Evolutionary conservation across 1,140 invertebrate genomes (phyloP).

Genomic region (Megalonaias nervosa): DNA sequence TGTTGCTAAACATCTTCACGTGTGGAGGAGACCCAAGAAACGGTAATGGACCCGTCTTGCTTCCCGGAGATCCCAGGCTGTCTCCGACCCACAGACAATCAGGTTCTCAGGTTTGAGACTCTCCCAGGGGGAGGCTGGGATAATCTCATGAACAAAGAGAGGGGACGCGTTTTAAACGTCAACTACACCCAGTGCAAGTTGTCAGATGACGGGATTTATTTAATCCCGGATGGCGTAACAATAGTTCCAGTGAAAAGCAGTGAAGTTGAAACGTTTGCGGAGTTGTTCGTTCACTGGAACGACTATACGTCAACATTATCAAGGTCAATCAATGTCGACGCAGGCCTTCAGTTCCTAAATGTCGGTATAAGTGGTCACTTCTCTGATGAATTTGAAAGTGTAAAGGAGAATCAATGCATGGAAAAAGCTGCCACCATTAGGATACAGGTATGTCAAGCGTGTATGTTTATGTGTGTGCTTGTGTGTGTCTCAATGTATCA

Average conservation of each 20-base stretch:
- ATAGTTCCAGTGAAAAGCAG: conserved; percentile 49
- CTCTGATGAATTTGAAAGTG: conserved; percentile 31
- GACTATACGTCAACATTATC: conserved; percentile 46
- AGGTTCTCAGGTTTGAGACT: conserved; percentile 36
- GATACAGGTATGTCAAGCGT: conserved; percentile 17
- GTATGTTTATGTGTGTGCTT: too few relatives aligned
- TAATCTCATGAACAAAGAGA: conserved; percentile 55
- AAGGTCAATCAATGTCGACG: conserved; percentile 39
- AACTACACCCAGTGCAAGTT: conserved; percentile 47
- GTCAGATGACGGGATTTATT: conserved; percentile 47
- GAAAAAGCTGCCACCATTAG: conserved; percentile 39
- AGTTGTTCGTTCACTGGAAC: conserved; percentile 40
- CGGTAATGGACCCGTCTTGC: too few relatives aligned
- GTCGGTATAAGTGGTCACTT: conserved; percentile 43
- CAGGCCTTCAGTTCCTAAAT: conserved; percentile 21
- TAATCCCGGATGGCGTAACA: conserved; percentile 51
- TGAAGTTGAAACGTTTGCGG: conserved; percentile 36
- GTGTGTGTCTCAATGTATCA: too few relatives aligned
- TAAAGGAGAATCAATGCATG: conserved; percentile 40
- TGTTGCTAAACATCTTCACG: too few relatives aligned
- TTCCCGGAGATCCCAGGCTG: not conserved
- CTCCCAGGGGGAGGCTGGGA: conserved; percentile 58
- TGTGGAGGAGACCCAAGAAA: too few relatives aligned
- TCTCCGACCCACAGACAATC: not conserved
- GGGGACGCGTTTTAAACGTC: conserved; percentile 38